phyloP scores from a whole-genome alignment of 1,140 invertebrate species.

The Psilanteris sp. region DNA sequence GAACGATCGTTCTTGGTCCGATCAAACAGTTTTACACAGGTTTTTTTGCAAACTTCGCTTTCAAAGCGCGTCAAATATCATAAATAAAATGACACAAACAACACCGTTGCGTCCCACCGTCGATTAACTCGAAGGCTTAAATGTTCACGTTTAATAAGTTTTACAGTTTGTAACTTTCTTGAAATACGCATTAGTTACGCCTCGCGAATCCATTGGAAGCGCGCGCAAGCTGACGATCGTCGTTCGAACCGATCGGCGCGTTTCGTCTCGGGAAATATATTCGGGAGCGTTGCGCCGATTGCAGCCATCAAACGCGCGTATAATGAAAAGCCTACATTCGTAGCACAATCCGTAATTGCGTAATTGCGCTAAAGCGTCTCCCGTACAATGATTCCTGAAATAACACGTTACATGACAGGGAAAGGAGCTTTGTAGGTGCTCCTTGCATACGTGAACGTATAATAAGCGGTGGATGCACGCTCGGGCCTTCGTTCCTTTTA shows the following conservation, averaged over 20 bases:
- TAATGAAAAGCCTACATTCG: conserved; percentile 5
- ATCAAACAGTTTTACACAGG: too few species aligned
- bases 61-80: too few species aligned
- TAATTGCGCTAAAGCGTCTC: conserved; percentile 47
- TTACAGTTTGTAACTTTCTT: too few species aligned
- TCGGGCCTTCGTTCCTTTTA: conserved; percentile 15
- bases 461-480: conserved; percentile 41
- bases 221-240: conserved; percentile 17
- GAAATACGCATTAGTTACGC: conserved; percentile 13
- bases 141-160: too few species aligned
- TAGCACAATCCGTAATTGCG: conserved; percentile 29
- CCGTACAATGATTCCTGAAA: conserved; percentile 35
- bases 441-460: conserved; percentile 30
- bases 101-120: too few species aligned
- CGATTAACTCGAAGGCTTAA: too few species aligned
- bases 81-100: too few species aligned
- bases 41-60: too few species aligned
- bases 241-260: too few species aligned
- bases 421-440: conserved; percentile 40
- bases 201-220: conserved; percentile 9
- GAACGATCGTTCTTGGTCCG: too few species aligned
- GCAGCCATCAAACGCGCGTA: conserved; percentile 14
- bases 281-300: conserved; percentile 15
- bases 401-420: conserved; percentile 37
- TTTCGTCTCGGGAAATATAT: too few species aligned